Evolutionary conservation across 1,140 invertebrate species (phyloP).

Genomic region (Drosophila grimshawi): DNA sequence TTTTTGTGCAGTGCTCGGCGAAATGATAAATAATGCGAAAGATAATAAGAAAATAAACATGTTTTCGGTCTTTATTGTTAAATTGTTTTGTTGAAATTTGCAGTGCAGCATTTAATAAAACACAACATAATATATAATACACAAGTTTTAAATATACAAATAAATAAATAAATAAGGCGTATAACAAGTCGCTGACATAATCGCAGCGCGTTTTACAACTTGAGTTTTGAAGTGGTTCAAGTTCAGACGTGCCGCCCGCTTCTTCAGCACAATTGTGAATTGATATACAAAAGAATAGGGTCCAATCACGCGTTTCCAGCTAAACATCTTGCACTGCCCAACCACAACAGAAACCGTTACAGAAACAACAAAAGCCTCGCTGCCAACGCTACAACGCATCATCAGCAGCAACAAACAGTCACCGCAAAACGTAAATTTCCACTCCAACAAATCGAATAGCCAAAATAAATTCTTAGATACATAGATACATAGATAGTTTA

Average conservation of each 20-base stretch:
- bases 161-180: constrained; percentile 31
- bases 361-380: constrained; percentile 15
- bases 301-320: constrained; percentile 61
- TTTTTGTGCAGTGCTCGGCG: constrained; percentile 44
- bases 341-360: not conserved
- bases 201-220: constrained; percentile 45
- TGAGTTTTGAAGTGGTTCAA: constrained; percentile 59
- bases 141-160: constrained; percentile 29
- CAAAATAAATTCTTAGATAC: not conserved
- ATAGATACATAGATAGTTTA: constrained; percentile 11
- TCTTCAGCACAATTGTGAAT: constrained; percentile 62
- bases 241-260: constrained; percentile 73
- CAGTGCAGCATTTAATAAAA: constrained; percentile 44
- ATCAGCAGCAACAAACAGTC: constrained; percentile 44
- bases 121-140: constrained; percentile 26
- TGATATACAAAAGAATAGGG: constrained; percentile 71
- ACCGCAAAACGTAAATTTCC: constrained; percentile 69
- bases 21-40: constrained; percentile 12
- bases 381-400: constrained; percentile 39
- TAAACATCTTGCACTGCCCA: constrained; percentile 18
- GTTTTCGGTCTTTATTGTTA: not conserved
- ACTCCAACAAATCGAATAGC: constrained; percentile 11
- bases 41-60: constrained; percentile 8
- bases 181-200: constrained; percentile 74
- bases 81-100: constrained; percentile 65